Evolutionary conservation across 2,113 vertebrate species (phyloP), one percentile per base, ranked within the genome.

Genomic region (Hoplias malabaricus): DNA sequence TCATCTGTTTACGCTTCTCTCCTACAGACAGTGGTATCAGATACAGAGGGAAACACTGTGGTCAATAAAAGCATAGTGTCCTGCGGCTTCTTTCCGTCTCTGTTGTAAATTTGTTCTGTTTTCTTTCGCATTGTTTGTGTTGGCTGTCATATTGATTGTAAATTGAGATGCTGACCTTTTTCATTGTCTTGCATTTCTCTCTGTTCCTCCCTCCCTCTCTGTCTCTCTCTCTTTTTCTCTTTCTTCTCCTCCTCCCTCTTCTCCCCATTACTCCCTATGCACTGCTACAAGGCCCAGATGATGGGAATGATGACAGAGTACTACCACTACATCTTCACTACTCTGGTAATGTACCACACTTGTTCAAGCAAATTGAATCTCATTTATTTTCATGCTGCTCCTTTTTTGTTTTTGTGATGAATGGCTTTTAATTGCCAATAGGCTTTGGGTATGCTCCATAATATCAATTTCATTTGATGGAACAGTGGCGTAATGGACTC

Each of bases 231-330:
- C 3, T 33, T 54, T 36, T 2, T 42, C 50, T 57, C 12, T 46
- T 38, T 73, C 36, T 4, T 27, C 56, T 65, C 65, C 56, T 57
- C 9, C 54, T 73, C 56, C 59, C 12, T 16, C 11, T 54, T 25
- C 14, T 33, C 23, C 31, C 42, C 14, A 16, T 68, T 63, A 57
- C 8, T 43, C 27, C 16, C 19, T 1, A 9, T 43, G 11, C 16
- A 23, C 59, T 80, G 59, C 80, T 87, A n/a, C 88, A 99, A 53
- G 98, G 97, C 97, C 50, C 97, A 99, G 96, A 96, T 96, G 43
- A 99, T 99, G 96, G 98, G 98, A 83, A 99, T 99, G 98, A 98
- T 99, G 98, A 99, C 98, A 0, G 98, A 99, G 76, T 99, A 99
- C 87, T 99, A 99, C 93, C 97, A 99, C 94, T 98, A 98, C 92